A percentile compares a stretch with the other conserved stretches of the same genome.
Evolutionary conservation across 92 coral and sea anemone genomes (phyloP).

Genomic region (Galaxea fascicularis): DNA sequence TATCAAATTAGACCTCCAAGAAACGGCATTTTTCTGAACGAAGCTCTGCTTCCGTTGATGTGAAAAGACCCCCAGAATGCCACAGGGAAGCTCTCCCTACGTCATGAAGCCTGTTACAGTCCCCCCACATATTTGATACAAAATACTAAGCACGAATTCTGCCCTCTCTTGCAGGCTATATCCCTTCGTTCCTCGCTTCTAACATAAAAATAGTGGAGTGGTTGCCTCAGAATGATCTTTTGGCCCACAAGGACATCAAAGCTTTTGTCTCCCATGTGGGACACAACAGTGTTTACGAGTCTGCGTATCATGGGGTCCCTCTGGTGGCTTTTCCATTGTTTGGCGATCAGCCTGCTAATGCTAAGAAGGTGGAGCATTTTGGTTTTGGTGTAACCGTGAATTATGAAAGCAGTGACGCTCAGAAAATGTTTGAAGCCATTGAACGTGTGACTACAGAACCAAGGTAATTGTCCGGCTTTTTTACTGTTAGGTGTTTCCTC

Average conservation of each 20-base stretch:
- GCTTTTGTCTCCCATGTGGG: conserved; percentile 77
- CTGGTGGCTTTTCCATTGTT: conserved; percentile 67
- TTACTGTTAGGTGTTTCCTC: neutral
- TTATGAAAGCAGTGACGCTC: conserved; percentile 32
- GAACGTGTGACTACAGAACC: conserved; percentile 50
- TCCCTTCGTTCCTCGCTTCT: conserved; percentile 55
- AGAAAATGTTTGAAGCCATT: conserved; percentile 43
- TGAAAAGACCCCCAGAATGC: too few species aligned
- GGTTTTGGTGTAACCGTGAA: conserved; percentile 67
- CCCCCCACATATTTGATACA: too few species aligned
- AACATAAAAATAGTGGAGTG: conserved; percentile 65
- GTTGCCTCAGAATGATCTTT: conserved; percentile 75
- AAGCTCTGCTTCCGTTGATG: too few species aligned
- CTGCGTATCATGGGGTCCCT: conserved; percentile 76
- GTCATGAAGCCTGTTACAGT: too few species aligned
- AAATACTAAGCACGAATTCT: too few species aligned
- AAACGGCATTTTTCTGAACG: too few species aligned
- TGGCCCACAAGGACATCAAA: conserved; percentile 63
- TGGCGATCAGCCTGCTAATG: conserved; percentile 64
- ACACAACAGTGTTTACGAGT: conserved; percentile 70
- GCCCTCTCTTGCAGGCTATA: conserved; percentile 48
- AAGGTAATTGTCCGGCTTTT: conserved; percentile 27
- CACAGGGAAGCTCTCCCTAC: too few species aligned
- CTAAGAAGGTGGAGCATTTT: conserved; percentile 42
- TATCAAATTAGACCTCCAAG: too few species aligned